Evolutionary conservation across 2,888 invertebrate species (phyloP), one percentile per base, ranked within the genome.

Genomic region (Drosophila eohydei): DNA sequence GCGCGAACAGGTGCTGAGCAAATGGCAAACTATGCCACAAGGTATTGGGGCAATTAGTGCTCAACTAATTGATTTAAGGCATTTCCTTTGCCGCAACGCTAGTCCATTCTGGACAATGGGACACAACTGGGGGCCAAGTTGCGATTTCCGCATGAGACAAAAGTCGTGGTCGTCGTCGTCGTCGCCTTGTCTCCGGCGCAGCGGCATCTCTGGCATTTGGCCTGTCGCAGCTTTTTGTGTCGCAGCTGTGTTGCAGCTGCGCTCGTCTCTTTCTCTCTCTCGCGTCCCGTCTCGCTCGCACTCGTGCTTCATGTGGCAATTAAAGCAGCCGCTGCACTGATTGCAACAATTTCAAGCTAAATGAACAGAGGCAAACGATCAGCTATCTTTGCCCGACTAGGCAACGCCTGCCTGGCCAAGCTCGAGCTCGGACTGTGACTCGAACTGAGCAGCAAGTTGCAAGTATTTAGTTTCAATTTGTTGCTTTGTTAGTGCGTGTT

Each of bases 21-120:
- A 87, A 83, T 88, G 85, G 83, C 78, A 81, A 91, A 91, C 90
- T 91, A 92, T 92, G 91, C 90, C 91, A 90, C 91, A 89, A 91
- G 91, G 92, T 91, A 92, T 92, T 90, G 92, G 88, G 90, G 91
- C 92, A 92, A 92, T 92, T 92, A 92, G 92, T 92, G 92, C 84
- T 87, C 90, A 91, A 86, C 92, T 92, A 92, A 92, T 92, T 92
- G 92, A 92, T 92, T 92, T 91, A 91, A 92, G 92, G 92, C 92
- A 92, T 92, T 92, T 92, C 92, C 92, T 92, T 91, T 92, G 85
- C 71, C 81, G 78, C 81, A 66, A 40, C 44, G 62, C 62, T 73
- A 73, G 73, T 48, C 86, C 71, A 61, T 1, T 1, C n/a, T 71
- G 81, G 56, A 71, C 74, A 75, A 55, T 62, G 55, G 52, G 51